phyloP scores from a whole-genome alignment of 2,888 invertebrate species.

The Polyploca ridens region DNA sequence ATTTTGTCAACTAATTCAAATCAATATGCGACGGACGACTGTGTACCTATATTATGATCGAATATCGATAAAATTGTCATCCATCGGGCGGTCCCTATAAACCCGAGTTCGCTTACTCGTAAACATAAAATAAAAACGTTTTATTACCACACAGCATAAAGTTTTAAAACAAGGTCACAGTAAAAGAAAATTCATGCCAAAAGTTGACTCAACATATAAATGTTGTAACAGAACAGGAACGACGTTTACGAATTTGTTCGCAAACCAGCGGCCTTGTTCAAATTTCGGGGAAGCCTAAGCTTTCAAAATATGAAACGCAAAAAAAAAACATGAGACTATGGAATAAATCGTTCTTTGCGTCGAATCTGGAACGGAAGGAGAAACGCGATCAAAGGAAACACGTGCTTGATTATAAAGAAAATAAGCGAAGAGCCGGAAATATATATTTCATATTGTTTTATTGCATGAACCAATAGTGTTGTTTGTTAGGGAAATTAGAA shows the following conservation, averaged over 20 bases:
- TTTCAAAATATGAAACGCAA: slow-evolving; percentile 58
- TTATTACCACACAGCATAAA: slow-evolving; percentile 62
- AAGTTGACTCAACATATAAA: slow-evolving; percentile 51
- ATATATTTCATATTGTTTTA: no score
- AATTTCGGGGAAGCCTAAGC: slow-evolving; percentile 63
- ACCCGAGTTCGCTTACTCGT: slow-evolving; percentile 59
- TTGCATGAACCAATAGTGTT: no score
- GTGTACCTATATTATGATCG: slow-evolving; percentile 37
- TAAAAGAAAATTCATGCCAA: slow-evolving; percentile 63
- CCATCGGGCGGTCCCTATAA: slow-evolving; percentile 49
- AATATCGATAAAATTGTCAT: slow-evolving; percentile 59
- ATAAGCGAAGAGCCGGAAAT: no score
- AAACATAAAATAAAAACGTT: slow-evolving; percentile 69
- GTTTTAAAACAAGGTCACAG: slow-evolving; percentile 63
- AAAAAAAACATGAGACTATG: slow-evolving; percentile 16
- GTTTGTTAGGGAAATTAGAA: no score
- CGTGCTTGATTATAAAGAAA: no score
- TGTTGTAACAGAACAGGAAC: slow-evolving; percentile 54
- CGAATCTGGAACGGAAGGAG: neutral
- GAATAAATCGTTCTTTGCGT: no score
- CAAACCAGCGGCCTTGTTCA: slow-evolving; percentile 60
- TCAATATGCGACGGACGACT: neutral
- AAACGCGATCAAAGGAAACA: no score
- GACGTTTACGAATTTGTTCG: slow-evolving; percentile 58
- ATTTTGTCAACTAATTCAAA: no score